Percentiles rank a stretch among this genome's conserved stretches.
Conservation (phyloP, 2,888 invertebrate species). For the Agrochola circellaris region DNA sequence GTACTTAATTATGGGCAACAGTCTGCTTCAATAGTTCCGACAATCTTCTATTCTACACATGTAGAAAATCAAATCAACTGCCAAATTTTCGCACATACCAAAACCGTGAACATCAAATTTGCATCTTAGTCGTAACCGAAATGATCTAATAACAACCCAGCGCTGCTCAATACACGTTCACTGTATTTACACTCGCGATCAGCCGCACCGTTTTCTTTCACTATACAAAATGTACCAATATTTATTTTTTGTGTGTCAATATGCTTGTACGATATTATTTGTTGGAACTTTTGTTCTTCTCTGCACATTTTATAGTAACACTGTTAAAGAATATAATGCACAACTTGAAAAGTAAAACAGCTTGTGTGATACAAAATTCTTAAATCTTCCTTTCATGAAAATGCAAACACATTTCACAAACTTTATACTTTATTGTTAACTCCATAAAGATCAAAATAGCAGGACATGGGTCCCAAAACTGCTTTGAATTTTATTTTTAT, state of each 20-base stretch:
- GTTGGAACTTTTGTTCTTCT: background rate
- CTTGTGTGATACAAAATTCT: background rate
- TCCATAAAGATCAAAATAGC: background rate
- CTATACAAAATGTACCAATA: constrained; percentile 53
- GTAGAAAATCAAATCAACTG: background rate
- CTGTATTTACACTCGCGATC: constrained; percentile 54
- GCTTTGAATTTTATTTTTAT: background rate
- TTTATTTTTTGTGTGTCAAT: constrained; percentile 33
- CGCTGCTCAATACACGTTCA: constrained; percentile 46
- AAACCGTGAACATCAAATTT: constrained; percentile 15
- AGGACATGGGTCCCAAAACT: background rate
- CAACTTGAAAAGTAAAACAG: background rate
- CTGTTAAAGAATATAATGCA: background rate
- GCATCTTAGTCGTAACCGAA: constrained; percentile 47
- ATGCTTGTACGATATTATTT: constrained; percentile 48
- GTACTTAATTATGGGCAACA: constrained; percentile 1
- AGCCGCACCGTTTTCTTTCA: constrained; percentile 26
- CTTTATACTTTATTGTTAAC: background rate
- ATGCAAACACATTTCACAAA: no score
- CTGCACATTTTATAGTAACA: background rate
- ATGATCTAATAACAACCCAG: constrained; percentile 50
- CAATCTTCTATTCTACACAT: background rate
- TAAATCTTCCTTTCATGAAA: background rate
- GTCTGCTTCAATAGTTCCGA: background rate
- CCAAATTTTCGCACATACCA: constrained; percentile 39